These are phyloP conservation scores for Ceraclea dissimilis DNA, from an alignment of 2,888 invertebrate species.

Conservation along the genomic window DNA sequence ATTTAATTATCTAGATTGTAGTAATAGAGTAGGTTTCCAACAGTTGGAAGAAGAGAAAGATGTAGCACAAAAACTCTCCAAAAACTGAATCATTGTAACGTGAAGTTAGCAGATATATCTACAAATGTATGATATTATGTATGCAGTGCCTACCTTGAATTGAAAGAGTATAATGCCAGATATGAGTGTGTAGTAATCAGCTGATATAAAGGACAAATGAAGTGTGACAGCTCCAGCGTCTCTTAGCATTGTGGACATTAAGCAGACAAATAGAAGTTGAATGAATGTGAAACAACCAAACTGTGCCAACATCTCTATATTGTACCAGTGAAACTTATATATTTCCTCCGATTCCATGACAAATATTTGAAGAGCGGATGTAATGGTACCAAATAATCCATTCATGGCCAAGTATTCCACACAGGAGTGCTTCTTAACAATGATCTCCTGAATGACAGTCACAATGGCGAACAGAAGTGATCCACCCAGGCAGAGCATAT, in stretches of 20 bases:
- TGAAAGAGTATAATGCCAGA: slow-evolving; percentile 73
- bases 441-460: slow-evolving; percentile 74
- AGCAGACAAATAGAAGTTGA: slow-evolving; percentile 68
- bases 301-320: slow-evolving; percentile 52
- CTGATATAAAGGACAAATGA: slow-evolving; percentile 73
- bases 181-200: slow-evolving; percentile 78
- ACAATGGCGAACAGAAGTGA: slow-evolving; percentile 72
- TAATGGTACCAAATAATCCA: slow-evolving; percentile 70
- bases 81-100: no score
- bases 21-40: no score
- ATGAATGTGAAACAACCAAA: slow-evolving; percentile 58
- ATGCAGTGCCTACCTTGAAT: slow-evolving; percentile 77
- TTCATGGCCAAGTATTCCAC: slow-evolving; percentile 76
- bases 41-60: no score
- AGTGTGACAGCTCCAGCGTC: slow-evolving; percentile 75
- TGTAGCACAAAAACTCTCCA: no score
- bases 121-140: no score
- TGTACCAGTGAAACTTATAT: slow-evolving; percentile 55
- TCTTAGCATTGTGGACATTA: slow-evolving; percentile 67
- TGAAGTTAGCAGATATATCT: no score
- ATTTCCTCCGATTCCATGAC: slow-evolving; percentile 65
- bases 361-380: slow-evolving; percentile 73
- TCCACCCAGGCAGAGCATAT: slow-evolving; percentile 71
- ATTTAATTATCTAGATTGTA: no score
- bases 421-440: slow-evolving; percentile 68